Percentiles rank a stretch among this genome's conserved stretches.
Conservation (phyloP, 2,888 invertebrate genomes). For the Mayetiola destructor region DNA sequence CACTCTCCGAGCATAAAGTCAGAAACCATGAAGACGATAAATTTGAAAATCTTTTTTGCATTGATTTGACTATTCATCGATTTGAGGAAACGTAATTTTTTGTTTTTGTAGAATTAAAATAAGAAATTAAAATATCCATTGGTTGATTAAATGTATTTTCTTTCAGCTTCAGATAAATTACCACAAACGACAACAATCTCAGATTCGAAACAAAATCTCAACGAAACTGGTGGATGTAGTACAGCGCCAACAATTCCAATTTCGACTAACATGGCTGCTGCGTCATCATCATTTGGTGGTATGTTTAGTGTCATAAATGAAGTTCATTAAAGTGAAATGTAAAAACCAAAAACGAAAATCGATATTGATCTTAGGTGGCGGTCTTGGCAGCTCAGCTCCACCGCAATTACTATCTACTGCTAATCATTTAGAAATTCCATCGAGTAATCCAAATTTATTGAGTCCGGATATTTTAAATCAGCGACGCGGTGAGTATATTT, state of each 20-base stretch:
- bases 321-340: neutral
- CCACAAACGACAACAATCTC: conserved; percentile 30
- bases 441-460: conserved; percentile 61
- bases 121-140: too few species aligned
- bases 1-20: too few species aligned
- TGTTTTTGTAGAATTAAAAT: too few species aligned
- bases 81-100: too few species aligned
- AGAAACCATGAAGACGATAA: too few species aligned
- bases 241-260: conserved; percentile 37
- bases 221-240: conserved; percentile 32
- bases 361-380: neutral
- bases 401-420: conserved; percentile 41
- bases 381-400: conserved; percentile 21
- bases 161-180: conserved; percentile 10
- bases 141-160: too few species aligned
- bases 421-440: conserved; percentile 68
- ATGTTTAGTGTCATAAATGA: too few species aligned
- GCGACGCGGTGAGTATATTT: conserved; percentile 49
- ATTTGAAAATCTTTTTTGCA: too few species aligned
- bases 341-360: neutral
- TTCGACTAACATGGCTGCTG: conserved; percentile 17
- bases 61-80: too few species aligned
- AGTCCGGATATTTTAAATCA: conserved; percentile 66
- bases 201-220: conserved; percentile 35
- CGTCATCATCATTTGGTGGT: conserved; percentile 25